Evolutionary conservation across 2,113 vertebrate species (phyloP).

Genomic region (Tachysurus fulvidraco): DNA sequence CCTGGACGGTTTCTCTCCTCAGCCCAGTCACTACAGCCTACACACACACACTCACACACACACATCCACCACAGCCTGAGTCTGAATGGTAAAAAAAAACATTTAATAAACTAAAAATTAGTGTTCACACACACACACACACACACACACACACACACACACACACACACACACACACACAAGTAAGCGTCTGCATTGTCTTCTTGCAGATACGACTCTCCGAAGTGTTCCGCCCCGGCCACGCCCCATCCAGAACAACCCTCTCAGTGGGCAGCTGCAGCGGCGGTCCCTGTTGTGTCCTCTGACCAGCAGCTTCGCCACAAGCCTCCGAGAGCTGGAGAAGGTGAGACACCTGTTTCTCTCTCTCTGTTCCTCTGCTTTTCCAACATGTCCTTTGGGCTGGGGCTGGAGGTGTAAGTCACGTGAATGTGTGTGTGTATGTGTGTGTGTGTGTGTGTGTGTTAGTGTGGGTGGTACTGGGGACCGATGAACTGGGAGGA

Average conservation of each 20-base stretch:
- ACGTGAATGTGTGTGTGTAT: too few relatives aligned
- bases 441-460: background rate
- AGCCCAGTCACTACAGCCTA: conserved; percentile 85
- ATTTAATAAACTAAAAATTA: background rate
- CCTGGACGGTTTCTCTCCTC: conserved; percentile 80
- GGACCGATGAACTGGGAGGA: conserved; percentile 88
- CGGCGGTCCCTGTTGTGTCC: conserved; percentile 78
- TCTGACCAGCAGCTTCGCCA: conserved; percentile 85
- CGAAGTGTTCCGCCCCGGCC: conserved; percentile 73
- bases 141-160: background rate
- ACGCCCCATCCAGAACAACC: conserved; percentile 63
- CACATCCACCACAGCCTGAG: conserved; percentile 82
- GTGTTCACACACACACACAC: background rate
- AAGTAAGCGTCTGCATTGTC: background rate
- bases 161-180: background rate
- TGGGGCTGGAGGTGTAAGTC: background rate
- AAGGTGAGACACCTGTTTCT: conserved; percentile 72
- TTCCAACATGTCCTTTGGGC: background rate
- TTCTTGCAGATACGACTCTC: conserved; percentile 78
- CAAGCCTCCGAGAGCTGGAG: conserved; percentile 87
- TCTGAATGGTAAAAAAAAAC: conserved; percentile 61
- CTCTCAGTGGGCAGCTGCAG: conserved; percentile 63
- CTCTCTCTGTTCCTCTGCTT: background rate
- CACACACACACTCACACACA: conserved; percentile 80
- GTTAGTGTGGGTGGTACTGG: conserved; percentile 91